Evolutionary conservation across 2,113 vertebrate species (phyloP).

Genomic region (Gnathonemus echidnorhynchus): DNA sequence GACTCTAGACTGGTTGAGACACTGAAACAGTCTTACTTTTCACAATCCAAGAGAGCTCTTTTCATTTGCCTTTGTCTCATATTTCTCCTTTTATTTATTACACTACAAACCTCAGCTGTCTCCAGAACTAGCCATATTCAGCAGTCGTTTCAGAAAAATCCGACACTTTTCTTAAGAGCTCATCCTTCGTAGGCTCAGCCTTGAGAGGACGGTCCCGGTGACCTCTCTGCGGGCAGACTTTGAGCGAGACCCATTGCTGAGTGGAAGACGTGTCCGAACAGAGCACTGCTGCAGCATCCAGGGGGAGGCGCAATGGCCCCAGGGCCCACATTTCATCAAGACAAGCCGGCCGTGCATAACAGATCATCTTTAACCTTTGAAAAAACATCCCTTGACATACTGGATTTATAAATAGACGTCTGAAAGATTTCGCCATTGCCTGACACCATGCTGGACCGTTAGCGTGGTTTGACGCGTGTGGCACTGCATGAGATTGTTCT

Average conservation of each 20-base stretch:
- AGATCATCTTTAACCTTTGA: conserved; percentile 52
- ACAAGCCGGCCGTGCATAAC: conserved; percentile 48
- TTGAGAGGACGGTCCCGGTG: background rate
- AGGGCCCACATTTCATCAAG: conserved; percentile 31
- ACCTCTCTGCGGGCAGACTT: background rate
- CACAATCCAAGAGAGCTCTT: background rate
- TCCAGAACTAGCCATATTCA: background rate
- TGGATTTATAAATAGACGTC: conserved; percentile 53
- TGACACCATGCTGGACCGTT: conserved; percentile 51
- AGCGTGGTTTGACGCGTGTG: conserved; percentile 32
- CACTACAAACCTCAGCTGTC: background rate
- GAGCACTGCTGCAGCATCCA: background rate
- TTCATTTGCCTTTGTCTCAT: background rate
- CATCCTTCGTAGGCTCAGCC: background rate
- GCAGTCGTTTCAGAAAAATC: background rate
- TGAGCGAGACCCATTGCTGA: background rate
- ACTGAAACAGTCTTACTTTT: background rate
- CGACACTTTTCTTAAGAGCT: background rate
- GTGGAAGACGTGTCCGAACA: background rate
- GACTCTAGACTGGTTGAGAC: background rate
- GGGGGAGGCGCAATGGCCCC: background rate
- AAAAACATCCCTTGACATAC: conserved; percentile 40
- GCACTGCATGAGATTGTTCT: conserved; percentile 38
- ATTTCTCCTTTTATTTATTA: background rate
- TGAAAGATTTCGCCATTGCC: conserved; percentile 46